A percentile compares a stretch with the other conserved stretches of the same genome.
Evolutionary conservation across 2,113 vertebrate genomes (phyloP).

Genomic region (Monopterus albus): DNA sequence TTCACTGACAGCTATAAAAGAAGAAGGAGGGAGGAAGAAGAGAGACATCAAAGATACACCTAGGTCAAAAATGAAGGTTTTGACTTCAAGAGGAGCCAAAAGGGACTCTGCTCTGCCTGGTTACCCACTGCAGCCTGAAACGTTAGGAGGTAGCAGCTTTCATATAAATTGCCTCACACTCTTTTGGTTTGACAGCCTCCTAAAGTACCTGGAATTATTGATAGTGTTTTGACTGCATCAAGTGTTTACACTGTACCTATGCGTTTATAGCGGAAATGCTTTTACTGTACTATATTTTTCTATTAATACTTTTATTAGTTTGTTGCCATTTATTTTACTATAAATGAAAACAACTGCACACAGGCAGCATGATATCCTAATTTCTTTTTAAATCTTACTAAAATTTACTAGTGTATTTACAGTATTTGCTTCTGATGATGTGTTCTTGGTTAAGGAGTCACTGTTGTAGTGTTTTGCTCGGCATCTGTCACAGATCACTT

Average conservation of each 20-base stretch:
- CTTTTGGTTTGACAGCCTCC: slow-evolving; percentile 34
- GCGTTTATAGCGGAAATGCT: background rate
- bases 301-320: too few species aligned
- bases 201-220: slow-evolving; percentile 32
- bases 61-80: slow-evolving; percentile 4
- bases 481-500: background rate
- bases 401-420: background rate
- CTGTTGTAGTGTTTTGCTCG: background rate
- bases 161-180: slow-evolving; percentile 43
- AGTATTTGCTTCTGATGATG: background rate
- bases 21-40: background rate
- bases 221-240: slow-evolving; percentile 33
- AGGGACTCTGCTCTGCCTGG: slow-evolving; percentile 34
- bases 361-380: background rate
- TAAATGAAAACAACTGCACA: background rate
- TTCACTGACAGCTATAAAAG: too few species aligned
- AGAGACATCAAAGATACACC: slow-evolving; percentile 8
- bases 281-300: background rate
- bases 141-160: slow-evolving; percentile 21
- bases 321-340: background rate
- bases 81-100: slow-evolving; percentile 42
- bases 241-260: slow-evolving; percentile 5
- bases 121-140: slow-evolving; percentile 19
- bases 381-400: background rate
- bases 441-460: background rate